Percentiles rank a stretch among this genome's conserved stretches.
phyloP scores from a whole-genome alignment of 2,888 invertebrate genomes.

The Cheilosia pagana region DNA sequence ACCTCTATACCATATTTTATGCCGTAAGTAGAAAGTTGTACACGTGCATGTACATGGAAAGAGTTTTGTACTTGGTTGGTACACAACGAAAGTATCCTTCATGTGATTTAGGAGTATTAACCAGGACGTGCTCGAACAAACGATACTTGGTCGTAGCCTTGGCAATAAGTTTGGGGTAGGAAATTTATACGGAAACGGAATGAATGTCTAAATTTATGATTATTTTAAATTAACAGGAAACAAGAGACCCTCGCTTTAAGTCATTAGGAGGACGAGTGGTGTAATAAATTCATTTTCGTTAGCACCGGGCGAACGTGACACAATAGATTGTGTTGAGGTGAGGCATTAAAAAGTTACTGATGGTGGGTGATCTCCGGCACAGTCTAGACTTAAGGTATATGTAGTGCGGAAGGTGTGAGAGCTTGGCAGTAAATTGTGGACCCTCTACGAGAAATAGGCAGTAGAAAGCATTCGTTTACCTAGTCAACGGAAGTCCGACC shows the following conservation, averaged over 20 bases:
- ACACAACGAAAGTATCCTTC: constrained; percentile 64
- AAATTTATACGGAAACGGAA: constrained; percentile 78
- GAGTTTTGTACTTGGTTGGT: constrained; percentile 51
- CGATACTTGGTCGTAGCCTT: constrained; percentile 39
- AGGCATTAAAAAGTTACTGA: constrained; percentile 19
- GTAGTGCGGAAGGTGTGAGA: not conserved
- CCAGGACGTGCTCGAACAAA: constrained; percentile 70
- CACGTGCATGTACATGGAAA: constrained; percentile 27
- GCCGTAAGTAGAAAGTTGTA: constrained; percentile 23
- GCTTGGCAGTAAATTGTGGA: not conserved
- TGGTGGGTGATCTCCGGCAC: not conserved
- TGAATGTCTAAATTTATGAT: constrained; percentile 83
- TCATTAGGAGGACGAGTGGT: constrained; percentile 63
- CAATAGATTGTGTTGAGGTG: constrained; percentile 67
- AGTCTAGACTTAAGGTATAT: constrained; percentile 11
- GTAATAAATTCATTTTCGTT: constrained; percentile 73
- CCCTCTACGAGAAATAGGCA: not conserved
- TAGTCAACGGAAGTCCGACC: not conserved
- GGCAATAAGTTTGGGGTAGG: constrained; percentile 11
- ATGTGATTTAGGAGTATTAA: constrained; percentile 74
- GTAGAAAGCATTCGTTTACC: not conserved
- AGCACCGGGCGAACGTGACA: constrained; percentile 54
- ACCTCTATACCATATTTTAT: constrained; percentile 53
- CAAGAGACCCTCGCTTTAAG: constrained; percentile 67
- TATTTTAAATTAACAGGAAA: constrained; percentile 83